Base-by-base conservation (phyloP, 2,888 invertebrate genomes). In the Argyresthia albistria region DNA sequence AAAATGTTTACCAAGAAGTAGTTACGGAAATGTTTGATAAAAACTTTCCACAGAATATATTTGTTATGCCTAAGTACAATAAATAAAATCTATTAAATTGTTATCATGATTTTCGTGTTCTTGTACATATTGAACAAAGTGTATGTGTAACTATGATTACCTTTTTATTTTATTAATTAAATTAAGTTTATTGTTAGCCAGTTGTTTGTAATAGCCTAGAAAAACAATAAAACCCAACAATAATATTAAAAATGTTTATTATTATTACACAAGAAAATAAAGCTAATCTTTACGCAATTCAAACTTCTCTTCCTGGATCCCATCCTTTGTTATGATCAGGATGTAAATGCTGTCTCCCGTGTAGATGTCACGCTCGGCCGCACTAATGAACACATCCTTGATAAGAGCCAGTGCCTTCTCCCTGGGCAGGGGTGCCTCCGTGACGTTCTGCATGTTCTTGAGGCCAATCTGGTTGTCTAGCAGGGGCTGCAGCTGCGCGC, bases 301-400 rank as follows among this genome's bases (percentile, higher is more conserved):
- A 77, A 95, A 95, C 61, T 91, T 92, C 71, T 91, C 91, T 70
- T 91, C 90, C 58, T 90, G 88, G 55, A 95, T 90, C 0, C 97
- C 98, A 80, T 93, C 93, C 62, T 95, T 95, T 14, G 97, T 97
- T 60, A 98, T 94, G 57, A 97, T 89, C 63, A 95, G 91, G 60
- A 99, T 94, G 56, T 90, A 88, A 61, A 98, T 93, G 55, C 92
- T 92, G 86, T 99, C 99, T 50, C 99, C 99, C 54, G 98, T 98
- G 69, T 97, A 95, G 67, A 98, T 99, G 75, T 99, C 99, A 69
- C 99, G 91, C 75, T 99, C 99, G 1, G 98, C 96, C 4, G 99
- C 99, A 53, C 98, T 97, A 63, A 97, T 97, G 74, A 99, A 99
- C 0, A 96, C 96, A 87, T 99, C 99, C 68, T 97, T 97, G 45